Evolutionary conservation across 2,888 invertebrate species (phyloP).

Genomic region (Seladonia tumulorum): DNA sequence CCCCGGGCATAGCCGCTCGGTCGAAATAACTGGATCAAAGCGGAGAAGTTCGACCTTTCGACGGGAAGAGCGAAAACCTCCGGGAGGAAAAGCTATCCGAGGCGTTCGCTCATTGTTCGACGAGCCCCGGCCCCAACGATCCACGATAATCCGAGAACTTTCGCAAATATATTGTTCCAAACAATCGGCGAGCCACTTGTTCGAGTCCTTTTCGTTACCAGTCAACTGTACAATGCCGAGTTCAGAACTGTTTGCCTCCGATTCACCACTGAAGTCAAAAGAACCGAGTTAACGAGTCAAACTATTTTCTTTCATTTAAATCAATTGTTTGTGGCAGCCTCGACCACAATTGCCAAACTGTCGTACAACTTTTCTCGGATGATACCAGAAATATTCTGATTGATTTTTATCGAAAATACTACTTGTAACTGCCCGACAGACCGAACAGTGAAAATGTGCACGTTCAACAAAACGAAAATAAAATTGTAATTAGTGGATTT

Average conservation of each 20-base stretch:
- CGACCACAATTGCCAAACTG: too few species aligned
- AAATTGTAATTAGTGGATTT: not conserved
- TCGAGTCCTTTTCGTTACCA: slow-evolving; percentile 3
- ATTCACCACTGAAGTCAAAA: not conserved
- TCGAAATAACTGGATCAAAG: slow-evolving; percentile 57
- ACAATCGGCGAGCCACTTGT: slow-evolving; percentile 31
- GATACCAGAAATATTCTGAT: too few species aligned
- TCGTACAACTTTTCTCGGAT: too few species aligned
- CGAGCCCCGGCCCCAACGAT: not conserved
- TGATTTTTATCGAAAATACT: not conserved
- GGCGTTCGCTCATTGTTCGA: slow-evolving; percentile 30
- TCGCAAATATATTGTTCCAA: slow-evolving; percentile 27
- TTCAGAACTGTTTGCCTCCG: not conserved
- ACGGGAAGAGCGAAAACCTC: slow-evolving; percentile 29
- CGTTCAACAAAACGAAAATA: not conserved
- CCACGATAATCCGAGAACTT: slow-evolving; percentile 25
- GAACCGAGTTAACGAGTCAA: not conserved
- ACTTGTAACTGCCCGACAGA: not conserved
- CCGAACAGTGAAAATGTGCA: not conserved
- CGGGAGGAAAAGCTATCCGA: not conserved
- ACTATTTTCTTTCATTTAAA: too few species aligned
- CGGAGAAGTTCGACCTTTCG: slow-evolving; percentile 28
- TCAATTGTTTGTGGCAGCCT: too few species aligned
- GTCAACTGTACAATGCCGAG: not conserved
- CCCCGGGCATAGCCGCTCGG: slow-evolving; percentile 24